Evolutionary conservation across 2,888 invertebrate species (phyloP), one percentile per base, ranked within the genome.

Genomic region (Germaria angustata): DNA sequence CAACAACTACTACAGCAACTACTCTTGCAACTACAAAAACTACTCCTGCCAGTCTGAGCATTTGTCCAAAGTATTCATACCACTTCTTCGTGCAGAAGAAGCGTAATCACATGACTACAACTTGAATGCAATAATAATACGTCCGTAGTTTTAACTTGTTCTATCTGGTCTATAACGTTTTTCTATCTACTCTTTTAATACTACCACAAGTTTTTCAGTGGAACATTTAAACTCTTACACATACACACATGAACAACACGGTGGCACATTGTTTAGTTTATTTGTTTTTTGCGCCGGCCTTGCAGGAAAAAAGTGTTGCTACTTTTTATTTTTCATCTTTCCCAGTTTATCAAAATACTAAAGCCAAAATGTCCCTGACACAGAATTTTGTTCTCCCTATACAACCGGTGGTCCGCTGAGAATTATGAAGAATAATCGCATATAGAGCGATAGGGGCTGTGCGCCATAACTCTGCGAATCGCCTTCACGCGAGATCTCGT

Each of bases 51-150:
- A 41, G 68, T 34, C 32, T 51, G 59, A 53, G 77, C 61, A 24
- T 77, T 68, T 51, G 49, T 39, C 22, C 51, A 61, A 69, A 77
- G 68, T 77, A 59, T 68, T 68, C 51, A 41, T 68, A 15, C 36
- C 11, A 36, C 32, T 76, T 59, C 11, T 68, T 59, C 7, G 41
- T 17, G n/a, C 7, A 15, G 32, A 49, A 68, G 32, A 59, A 28
- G 39, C 41, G 39, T 32, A 68, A 51, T 76, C 28, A 57, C 57
- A 75, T 49, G 59, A 51, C 17, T 36, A 13, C 39, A 46, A 32
- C n/a, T 66, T 49, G n/a, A 63, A 63, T 2, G 36, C 41, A 63
- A 53, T 51, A 63, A 53, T 51, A 73, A 8, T 73, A 53, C 20
- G 28, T 73, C 9, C 28, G 51, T 61, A 51, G 2, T 13, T 46